Base-by-base conservation (phyloP, 2,888 invertebrate species). In the Exocentrus adspersus region DNA sequence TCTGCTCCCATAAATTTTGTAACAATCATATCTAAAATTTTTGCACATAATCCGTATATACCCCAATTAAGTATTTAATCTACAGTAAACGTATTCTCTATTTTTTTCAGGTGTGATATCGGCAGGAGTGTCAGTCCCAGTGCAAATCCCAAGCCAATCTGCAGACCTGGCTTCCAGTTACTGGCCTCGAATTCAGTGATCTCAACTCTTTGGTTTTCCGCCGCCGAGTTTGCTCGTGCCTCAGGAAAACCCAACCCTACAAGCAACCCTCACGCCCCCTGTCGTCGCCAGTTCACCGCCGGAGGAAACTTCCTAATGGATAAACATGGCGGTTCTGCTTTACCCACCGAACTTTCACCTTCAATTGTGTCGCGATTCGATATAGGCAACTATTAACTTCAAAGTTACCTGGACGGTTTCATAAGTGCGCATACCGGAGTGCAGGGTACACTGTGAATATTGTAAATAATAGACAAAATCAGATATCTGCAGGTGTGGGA, bases 151-250 rank as follows among this genome's bases (percentile, higher is more conserved):
- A 54, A 94, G 93, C 75, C 92, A 93, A 83, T 51, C 89, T 76
- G 88, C 91, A 69, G 93, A 92, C 83, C 74, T 81, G 57, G 76
- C 82, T 20, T 85, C 88, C 51, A 94, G 92, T 86, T 95, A 95
- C 84, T 95, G 95, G 95, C 93, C 94, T 32, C 86, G 94, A 83
- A 90, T 95, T 84, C 94, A 93, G 90, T 93, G 96, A 95, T 94
- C 92, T 85, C 91, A 92, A 88, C 91, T 93, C 79, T 92, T 92
- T 87, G 92, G 92, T 88, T 92, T 93, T 87, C 90, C 92, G 80
- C 89, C 91, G 84, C 88, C 87, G 84, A 85, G 92, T 81, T 85
- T 91, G 65, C 87, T 91, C 84, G 87, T 88, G 87, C 85, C 86
- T 69, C 83, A 81, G 81, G 88, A 88, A 81, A 88, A 87, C 87